Conservation (phyloP, 2,113 vertebrate species). For the Antechinus stuartii region DNA sequence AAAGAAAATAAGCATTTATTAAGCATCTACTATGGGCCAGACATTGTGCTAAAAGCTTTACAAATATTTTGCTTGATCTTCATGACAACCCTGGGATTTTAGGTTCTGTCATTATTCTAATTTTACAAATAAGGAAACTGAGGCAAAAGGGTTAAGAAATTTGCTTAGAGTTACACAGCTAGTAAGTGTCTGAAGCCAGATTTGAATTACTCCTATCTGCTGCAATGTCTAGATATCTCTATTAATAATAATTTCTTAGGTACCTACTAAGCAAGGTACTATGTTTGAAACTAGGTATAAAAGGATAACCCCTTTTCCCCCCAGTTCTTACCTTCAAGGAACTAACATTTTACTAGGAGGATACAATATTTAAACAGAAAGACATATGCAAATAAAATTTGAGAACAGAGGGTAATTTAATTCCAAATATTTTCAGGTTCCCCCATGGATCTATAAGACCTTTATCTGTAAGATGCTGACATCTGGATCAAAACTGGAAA, state of each 20-base stretch:
- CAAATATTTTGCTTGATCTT: not conserved
- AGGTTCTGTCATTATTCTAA: not conserved
- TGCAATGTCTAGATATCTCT: not conserved
- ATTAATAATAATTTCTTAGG: not conserved
- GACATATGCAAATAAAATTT: not conserved
- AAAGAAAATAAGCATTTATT: not conserved
- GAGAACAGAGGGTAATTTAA: not conserved
- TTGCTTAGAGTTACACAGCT: not conserved
- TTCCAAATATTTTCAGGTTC: not conserved
- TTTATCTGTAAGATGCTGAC: not conserved
- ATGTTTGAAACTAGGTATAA: not conserved
- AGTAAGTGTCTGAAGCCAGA: not conserved
- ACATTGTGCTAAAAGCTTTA: not conserved
- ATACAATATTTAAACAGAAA: not conserved
- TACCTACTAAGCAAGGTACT: not conserved
- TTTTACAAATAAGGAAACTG: not conserved
- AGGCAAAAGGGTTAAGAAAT: not conserved
- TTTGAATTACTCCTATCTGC: not conserved
- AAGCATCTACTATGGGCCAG: not conserved
- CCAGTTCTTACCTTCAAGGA: not conserved
- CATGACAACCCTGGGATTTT: not conserved
- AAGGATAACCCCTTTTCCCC: not conserved
- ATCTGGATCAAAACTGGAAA: not conserved
- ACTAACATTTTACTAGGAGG: not conserved
- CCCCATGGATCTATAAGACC: not conserved